Evolutionary conservation across 2,888 invertebrate genomes (phyloP), one percentile per base, ranked within the genome.

Genomic region (Leptopilina myrica): DNA sequence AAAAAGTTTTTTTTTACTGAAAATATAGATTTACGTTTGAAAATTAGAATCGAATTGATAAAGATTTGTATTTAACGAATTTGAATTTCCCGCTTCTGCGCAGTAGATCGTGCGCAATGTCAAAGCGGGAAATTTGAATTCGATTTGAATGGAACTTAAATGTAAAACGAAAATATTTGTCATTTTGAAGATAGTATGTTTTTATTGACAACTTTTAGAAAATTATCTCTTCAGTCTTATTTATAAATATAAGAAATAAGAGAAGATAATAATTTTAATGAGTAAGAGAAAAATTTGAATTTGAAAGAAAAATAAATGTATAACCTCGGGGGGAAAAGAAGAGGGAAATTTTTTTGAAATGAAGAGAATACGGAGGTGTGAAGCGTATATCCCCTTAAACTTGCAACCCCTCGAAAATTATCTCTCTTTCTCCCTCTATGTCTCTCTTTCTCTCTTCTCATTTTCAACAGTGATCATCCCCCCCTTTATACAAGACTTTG

Each of bases 371-470:
- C 1, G 26, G 9, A 73, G 56, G 56, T 73, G 56, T 56, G 56
- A 40, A 56, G 73, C 49, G 73, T 33, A 73, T n/a, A 56, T 73
- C 73, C 56, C 56, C 56, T 73, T 59, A 73, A 73, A 11, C 53
- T 56, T 73, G n/a, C 73, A 40, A 62, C 62, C 56, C 67, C 73
- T 73, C 56, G 56, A 56, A 73, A 73, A 73, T 73, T 33, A 33
- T 33, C 33, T 33, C 33, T 33, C 33, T 33, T 33, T 14, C 56
- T 73, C 33, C n/a, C 67, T 67, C 46, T 4, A 3, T 46, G 5
- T 46, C 46, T 49, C 49, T 49, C 4, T 49, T 2, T 49, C 49
- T 49, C 49, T 49, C 40, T 9, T 73, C 56, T 73, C 73, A 73
- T 73, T 73, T 40, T 73, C 73, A 56, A 5, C 15, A 14, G 56